Base-by-base conservation (phyloP, 2,113 vertebrate species). In the Coptodon rendalli region DNA sequence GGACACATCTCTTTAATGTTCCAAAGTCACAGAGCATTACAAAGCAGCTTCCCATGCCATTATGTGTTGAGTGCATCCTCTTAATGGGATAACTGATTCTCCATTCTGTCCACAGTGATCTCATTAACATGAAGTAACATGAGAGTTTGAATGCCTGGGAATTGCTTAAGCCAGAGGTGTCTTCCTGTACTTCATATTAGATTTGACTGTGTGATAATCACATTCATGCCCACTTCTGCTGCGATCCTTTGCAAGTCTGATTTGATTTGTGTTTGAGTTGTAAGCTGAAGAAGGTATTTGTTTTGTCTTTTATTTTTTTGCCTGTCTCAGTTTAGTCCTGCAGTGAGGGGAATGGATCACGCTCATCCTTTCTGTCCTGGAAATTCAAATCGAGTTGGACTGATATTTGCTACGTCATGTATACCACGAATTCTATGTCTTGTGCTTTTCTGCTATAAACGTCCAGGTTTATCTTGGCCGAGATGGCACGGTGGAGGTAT, bases 391-490 rank as follows among this genome's bases (percentile, higher is more conserved):
- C 6, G 3, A 78, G 45, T 61, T 34, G 6, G 31, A 17, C 13
- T 66, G 24, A 87, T 81, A 12, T 48, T 83, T 73, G 4, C 80
- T 24, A 45, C 5, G 4, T 68, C 3, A 56, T 38, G 17, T 48
- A 24, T 34, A 16, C 22, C 36, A 38, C 4, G 16, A 68, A 50
- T 54, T 31, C 22, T 66, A 29, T 87, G 80, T 83, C 22, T 17
- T 19, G 3, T 87, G 22, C 57, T 84, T 85, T 87, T 87, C 13
- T 86, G 9, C 0, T 80, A 9, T 82, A 14, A 4, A 50, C 38
- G 2, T 85, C 11, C 93, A 99, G 98, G 97, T 98, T 14, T 99
- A 98, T 92, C 90, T 99, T 59, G 97, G 96, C 56, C 93, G 94
- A 3, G 95, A 93, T 45, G 97, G 97, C 11, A 88, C 95, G 22